Percentiles rank a stretch among this genome's conserved stretches.
Conservation (phyloP, 30 jellyfish, hydroid and myxozoan species). For the Mastigias papua region DNA sequence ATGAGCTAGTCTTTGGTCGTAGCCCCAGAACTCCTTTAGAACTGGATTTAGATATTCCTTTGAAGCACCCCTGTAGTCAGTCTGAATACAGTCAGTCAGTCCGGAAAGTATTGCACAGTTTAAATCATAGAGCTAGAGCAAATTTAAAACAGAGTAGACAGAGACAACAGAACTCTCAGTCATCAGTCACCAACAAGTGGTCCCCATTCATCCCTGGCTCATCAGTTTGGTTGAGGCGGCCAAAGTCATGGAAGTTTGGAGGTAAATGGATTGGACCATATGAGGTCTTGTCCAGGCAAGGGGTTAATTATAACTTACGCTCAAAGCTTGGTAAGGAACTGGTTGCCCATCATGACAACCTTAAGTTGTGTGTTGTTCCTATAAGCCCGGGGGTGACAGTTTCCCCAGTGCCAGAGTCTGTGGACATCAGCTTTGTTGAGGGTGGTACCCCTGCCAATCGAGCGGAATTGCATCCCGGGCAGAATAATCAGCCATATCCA, state of each 20-base stretch:
- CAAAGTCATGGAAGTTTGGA: conserved; percentile 56
- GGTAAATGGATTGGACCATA: conserved; percentile 33
- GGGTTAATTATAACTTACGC: conserved; percentile 14
- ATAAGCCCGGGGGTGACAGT: conserved; percentile 1
- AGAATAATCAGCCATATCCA: neutral
- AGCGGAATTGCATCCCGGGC: neutral
- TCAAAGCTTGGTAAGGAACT: conserved; percentile 26
- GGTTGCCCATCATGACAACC: conserved; percentile 50
- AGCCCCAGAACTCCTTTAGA: conserved; percentile 22
- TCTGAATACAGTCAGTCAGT: conserved; percentile 31
- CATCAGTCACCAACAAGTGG: conserved; percentile 18
- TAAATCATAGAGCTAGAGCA: conserved; percentile 8
- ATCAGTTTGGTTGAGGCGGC: conserved; percentile 31
- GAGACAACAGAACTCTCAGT: neutral
- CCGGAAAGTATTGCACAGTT: neutral
- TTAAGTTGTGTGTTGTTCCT: conserved; percentile 20
- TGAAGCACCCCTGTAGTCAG: conserved; percentile 36
- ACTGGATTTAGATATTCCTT: conserved; percentile 16
- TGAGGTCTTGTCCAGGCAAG: conserved; percentile 19
- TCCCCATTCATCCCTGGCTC: conserved; percentile 29
- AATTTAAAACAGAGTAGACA: neutral
- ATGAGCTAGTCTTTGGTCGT: conserved; percentile 20
- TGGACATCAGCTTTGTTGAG: conserved; percentile 2
- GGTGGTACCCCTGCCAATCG: neutral
- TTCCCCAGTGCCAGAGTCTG: neutral